Conservation (phyloP, 2,797 vertebrate genomes). For the Ctenopoma kingsleyae region DNA sequence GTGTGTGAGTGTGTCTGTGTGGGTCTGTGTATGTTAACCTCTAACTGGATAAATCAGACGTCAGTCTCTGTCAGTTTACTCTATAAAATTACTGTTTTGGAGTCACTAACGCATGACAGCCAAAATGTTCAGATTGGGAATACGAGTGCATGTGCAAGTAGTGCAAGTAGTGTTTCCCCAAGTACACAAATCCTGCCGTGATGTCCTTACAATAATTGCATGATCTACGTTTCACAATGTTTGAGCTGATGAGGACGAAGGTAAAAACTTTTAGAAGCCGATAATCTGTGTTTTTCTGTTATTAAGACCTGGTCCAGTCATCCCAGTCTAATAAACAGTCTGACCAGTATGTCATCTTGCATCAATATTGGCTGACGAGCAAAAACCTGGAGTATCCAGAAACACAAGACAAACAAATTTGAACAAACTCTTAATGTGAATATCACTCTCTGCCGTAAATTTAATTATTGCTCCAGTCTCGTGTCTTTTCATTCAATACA, state of each 20-base stretch:
- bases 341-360: too few relatives aligned
- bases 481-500: background rate
- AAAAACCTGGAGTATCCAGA: too few relatives aligned
- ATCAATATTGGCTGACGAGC: too few relatives aligned
- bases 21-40: slow-evolving; percentile 24
- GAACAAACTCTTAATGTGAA: too few relatives aligned
- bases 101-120: background rate
- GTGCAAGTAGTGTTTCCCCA: background rate
- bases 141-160: background rate
- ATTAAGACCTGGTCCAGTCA: too few relatives aligned
- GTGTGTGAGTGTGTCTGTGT: slow-evolving; percentile 24
- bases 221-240: background rate
- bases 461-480: background rate
- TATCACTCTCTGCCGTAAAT: background rate
- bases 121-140: too few relatives aligned
- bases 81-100: background rate
- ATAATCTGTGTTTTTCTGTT: too few relatives aligned
- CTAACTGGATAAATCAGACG: slow-evolving; percentile 4
- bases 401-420: too few relatives aligned
- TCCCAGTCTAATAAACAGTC: too few relatives aligned
- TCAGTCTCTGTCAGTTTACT: background rate
- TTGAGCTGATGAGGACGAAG: background rate
- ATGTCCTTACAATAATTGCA: background rate
- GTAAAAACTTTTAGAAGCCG: background rate
- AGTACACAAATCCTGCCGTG: background rate